Conservation (phyloP, 2,888 invertebrate species). For the Ochropleura plecta region DNA sequence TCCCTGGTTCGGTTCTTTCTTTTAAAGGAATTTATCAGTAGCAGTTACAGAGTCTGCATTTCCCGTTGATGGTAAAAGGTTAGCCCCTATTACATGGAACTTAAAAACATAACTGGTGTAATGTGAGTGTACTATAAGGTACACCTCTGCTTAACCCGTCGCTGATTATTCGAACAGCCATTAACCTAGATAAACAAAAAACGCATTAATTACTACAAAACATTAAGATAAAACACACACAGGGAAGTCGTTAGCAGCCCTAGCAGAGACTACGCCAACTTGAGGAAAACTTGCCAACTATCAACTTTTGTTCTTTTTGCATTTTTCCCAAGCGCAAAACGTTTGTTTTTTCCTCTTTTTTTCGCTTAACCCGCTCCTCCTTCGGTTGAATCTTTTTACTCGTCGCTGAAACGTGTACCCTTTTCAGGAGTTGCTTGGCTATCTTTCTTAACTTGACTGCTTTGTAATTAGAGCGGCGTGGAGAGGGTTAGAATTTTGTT, state of each 20-base stretch:
- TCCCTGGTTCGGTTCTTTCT: too few species aligned
- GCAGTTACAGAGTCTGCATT: too few species aligned
- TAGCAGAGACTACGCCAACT: slow-evolving; percentile 73
- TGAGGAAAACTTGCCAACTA: slow-evolving; percentile 88
- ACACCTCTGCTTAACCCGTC: too few species aligned
- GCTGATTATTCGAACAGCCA: slow-evolving; percentile 12
- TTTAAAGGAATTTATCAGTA: too few species aligned
- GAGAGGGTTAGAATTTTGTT: slow-evolving; percentile 70
- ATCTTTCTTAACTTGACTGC: slow-evolving; percentile 89
- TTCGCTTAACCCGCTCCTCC: slow-evolving; percentile 75
- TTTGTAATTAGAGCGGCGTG: slow-evolving; percentile 71
- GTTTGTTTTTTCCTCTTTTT: slow-evolving; percentile 69
- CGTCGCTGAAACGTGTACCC: slow-evolving; percentile 87
- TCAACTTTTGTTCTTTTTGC: slow-evolving; percentile 85
- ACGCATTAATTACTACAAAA: slow-evolving; percentile 68
- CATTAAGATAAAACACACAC: slow-evolving; percentile 73
- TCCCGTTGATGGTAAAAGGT: too few species aligned
- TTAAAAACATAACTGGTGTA: too few species aligned
- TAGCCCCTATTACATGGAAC: too few species aligned
- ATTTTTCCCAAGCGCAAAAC: slow-evolving; percentile 84
- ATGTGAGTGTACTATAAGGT: too few species aligned
- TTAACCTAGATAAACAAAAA: slow-evolving; percentile 47
- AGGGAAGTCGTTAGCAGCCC: slow-evolving; percentile 75
- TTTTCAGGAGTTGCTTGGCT: slow-evolving; percentile 89
- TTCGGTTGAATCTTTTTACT: slow-evolving; percentile 86